Evolutionary conservation across 2,797 vertebrate species (phyloP).

Genomic region (Antennarius maculatus): DNA sequence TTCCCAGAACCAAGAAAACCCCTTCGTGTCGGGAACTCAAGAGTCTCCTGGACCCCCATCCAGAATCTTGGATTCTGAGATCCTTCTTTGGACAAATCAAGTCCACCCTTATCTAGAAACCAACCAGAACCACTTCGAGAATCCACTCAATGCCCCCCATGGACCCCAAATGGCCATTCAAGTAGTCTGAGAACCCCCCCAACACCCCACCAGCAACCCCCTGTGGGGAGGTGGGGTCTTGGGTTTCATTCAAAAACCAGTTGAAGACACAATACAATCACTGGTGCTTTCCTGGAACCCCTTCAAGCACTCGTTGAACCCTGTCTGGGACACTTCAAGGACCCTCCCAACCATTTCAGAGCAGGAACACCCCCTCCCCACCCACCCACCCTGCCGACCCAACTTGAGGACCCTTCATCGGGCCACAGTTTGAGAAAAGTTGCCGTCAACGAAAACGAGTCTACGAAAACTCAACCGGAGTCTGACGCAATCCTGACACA

Average conservation of each 20-base stretch:
- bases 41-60: no score
- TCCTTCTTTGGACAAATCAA: no score
- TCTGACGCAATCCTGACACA: slow-evolving; percentile 13
- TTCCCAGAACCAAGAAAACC: not conserved
- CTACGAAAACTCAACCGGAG: not conserved
- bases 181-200: not conserved
- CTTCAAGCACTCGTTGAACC: not conserved
- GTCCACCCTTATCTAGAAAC: no score
- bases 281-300: not conserved
- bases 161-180: not conserved
- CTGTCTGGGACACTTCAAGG: not conserved
- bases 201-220: not conserved
- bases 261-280: not conserved
- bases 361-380: not conserved
- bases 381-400: no score
- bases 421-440: not conserved
- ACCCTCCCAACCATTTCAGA: not conserved
- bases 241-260: not conserved
- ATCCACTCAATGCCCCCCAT: not conserved
- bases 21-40: not conserved
- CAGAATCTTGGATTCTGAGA: no score
- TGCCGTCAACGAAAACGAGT: not conserved
- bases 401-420: not conserved
- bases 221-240: not conserved
- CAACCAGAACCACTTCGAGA: no score